Percentiles rank a stretch among this genome's conserved stretches.
phyloP scores from a whole-genome alignment of 2,113 vertebrate genomes.

The Collichthys lucidus region DNA sequence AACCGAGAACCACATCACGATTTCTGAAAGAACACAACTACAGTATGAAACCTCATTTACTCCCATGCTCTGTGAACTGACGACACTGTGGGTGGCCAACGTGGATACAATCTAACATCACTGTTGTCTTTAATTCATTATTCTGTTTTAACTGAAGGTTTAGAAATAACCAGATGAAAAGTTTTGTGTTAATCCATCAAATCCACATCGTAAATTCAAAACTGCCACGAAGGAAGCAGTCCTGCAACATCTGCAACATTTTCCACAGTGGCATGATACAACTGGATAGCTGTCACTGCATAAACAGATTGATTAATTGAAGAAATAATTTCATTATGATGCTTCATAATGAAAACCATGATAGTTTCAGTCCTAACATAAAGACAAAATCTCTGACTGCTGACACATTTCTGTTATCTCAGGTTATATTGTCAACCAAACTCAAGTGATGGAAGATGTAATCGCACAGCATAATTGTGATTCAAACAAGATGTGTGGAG shows the following conservation, averaged over 20 bases:
- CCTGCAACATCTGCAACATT: too few relatives aligned
- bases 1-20: background rate
- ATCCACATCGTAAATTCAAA: background rate
- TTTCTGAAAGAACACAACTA: constrained; percentile 2
- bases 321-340: too few relatives aligned
- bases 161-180: background rate
- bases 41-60: background rate
- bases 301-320: background rate
- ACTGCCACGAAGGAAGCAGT: background rate
- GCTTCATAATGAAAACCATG: background rate
- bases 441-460: background rate
- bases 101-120: background rate
- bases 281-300: background rate
- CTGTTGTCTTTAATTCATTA: background rate
- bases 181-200: background rate
- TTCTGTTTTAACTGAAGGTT: too few relatives aligned
- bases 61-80: background rate
- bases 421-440: background rate
- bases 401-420: background rate
- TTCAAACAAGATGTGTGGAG: background rate
- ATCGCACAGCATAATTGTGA: background rate
- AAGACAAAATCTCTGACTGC: background rate
- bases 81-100: background rate
- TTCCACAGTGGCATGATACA: background rate
- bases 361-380: background rate